These are phyloP conservation scores for Champsocephalus esox DNA, from an alignment of 2,797 vertebrate species.

Conservation along the genomic window DNA sequence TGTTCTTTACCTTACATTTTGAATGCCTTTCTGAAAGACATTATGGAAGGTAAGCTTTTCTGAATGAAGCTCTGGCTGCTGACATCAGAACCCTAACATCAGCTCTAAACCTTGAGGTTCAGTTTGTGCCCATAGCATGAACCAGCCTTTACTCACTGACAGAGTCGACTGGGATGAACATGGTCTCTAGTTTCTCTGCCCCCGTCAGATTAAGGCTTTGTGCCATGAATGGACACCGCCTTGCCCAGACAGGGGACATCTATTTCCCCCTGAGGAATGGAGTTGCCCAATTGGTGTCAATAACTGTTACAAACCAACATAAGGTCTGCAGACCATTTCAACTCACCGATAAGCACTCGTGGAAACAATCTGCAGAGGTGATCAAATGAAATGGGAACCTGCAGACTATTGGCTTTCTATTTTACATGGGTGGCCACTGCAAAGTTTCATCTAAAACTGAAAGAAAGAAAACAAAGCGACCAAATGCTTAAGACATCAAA, in stretches of 20 bases:
- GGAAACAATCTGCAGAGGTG: neutral
- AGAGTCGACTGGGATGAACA: conserved; percentile 76
- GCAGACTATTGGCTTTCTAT: neutral
- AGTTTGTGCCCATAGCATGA: conserved; percentile 74
- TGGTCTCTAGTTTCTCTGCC: conserved; percentile 4
- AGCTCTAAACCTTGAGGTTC: neutral
- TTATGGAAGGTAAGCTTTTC: neutral
- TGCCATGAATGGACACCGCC: conserved; percentile 16
- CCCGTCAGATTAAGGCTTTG: conserved; percentile 13
- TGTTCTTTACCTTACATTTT: neutral
- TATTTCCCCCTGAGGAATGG: neutral
- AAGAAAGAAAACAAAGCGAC: too few relatives aligned
- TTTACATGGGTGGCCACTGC: neutral
- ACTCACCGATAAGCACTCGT: neutral
- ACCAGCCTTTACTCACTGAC: conserved; percentile 73
- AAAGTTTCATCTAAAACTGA: neutral
- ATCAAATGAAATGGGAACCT: neutral
- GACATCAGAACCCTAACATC: neutral
- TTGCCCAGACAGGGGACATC: conserved; percentile 19
- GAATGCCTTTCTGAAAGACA: too few relatives aligned
- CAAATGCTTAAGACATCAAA: neutral
- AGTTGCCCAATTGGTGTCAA: too few relatives aligned
- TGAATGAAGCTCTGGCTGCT: neutral
- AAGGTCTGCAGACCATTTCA: neutral
- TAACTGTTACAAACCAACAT: too few relatives aligned